Evolutionary conservation across 1,140 invertebrate genomes (phyloP).

Genomic region (Trichoplusia ni): DNA sequence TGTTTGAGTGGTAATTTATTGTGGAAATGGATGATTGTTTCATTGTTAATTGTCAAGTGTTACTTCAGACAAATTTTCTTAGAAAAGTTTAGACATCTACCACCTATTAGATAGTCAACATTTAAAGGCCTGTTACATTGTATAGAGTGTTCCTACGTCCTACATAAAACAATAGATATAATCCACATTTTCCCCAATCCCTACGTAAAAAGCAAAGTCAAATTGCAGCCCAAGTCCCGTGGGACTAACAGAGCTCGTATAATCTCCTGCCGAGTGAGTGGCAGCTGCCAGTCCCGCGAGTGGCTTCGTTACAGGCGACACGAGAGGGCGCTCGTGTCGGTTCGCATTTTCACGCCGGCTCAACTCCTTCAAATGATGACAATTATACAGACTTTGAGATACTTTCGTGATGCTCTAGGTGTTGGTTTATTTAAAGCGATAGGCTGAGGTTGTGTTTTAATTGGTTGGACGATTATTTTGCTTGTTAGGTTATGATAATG

Average conservation of each 20-base stretch:
- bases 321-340: slow-evolving; percentile 37
- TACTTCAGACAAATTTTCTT: too few species aligned
- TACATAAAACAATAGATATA: neutral
- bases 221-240: neutral
- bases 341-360: slow-evolving; percentile 21
- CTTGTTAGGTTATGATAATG: neutral
- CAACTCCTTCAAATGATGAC: slow-evolving; percentile 35
- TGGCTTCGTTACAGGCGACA: slow-evolving; percentile 59
- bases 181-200: neutral
- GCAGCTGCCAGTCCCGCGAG: slow-evolving; percentile 61
- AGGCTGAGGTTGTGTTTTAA: neutral
- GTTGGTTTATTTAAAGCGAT: slow-evolving; percentile 6
- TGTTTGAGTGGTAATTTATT: slow-evolving; percentile 1
- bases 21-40: too few species aligned
- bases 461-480: neutral
- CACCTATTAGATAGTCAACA: too few species aligned
- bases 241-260: slow-evolving; percentile 25
- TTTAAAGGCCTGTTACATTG: too few species aligned
- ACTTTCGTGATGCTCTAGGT: neutral
- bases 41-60: too few species aligned
- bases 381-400: slow-evolving; percentile 30
- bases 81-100: too few species aligned
- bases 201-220: slow-evolving; percentile 20
- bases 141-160: neutral
- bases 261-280: slow-evolving; percentile 43